Evolutionary conservation across 2,888 invertebrate species (phyloP).

Genomic region (Pterostichus niger): DNA sequence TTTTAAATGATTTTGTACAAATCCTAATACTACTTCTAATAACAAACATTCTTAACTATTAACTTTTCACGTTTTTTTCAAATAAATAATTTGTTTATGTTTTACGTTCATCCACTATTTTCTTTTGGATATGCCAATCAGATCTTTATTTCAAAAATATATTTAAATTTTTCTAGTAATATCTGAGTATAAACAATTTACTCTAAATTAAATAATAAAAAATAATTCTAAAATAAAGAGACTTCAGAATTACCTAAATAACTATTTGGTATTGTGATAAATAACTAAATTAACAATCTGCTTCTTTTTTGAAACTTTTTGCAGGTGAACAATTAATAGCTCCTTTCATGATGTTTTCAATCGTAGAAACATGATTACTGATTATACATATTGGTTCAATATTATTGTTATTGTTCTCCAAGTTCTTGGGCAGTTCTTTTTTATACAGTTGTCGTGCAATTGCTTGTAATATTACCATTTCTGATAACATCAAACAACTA

Average conservation of each 20-base stretch:
- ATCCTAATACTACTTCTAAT: too few species aligned
- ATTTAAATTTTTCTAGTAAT: too few species aligned
- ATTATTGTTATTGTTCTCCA: constrained; percentile 65
- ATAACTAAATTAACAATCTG: not conserved
- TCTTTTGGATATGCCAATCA: too few species aligned
- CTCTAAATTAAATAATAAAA: too few species aligned
- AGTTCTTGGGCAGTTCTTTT: constrained; percentile 74
- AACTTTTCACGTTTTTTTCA: too few species aligned
- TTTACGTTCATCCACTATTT: too few species aligned
- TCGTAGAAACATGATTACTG: constrained; percentile 68
- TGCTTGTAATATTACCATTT: constrained; percentile 84
- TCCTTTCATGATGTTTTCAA: constrained; percentile 68
- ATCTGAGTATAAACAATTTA: too few species aligned
- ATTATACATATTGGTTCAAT: constrained; percentile 68
- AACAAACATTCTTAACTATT: too few species aligned
- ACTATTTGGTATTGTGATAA: constrained; percentile 13
- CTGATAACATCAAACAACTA: constrained; percentile 83
- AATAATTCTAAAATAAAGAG: too few species aligned
- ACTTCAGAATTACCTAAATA: not conserved
- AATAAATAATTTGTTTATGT: too few species aligned
- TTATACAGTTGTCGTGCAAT: constrained; percentile 83
- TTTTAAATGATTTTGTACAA: too few species aligned
- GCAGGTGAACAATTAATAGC: constrained; percentile 9
- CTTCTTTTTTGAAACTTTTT: not conserved
- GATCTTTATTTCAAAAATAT: too few species aligned